Percentiles rank a stretch among this genome's conserved stretches.
Conservation (phyloP, 2,797 vertebrate species). For the Xiphophorus birchmanni region DNA sequence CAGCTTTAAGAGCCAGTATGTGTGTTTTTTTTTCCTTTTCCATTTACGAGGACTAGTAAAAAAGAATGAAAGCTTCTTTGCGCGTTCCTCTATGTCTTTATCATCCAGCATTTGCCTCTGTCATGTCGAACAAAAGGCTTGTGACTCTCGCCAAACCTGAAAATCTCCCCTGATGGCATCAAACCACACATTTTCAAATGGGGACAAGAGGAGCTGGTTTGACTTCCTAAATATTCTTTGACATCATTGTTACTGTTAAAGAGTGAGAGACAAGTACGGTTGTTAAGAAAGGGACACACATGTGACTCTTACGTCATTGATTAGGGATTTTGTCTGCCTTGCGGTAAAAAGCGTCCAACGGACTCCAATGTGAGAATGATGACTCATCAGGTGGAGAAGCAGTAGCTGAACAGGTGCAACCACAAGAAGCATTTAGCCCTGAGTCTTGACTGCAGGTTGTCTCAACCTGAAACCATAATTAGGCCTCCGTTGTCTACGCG, state of each 20-base stretch:
- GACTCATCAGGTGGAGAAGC: background rate
- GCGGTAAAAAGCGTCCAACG: background rate
- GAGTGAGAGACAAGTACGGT: background rate
- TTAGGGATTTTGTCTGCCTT: background rate
- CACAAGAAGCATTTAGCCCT: background rate
- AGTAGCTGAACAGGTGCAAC: background rate
- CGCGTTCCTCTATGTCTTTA: background rate
- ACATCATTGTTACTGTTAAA: background rate
- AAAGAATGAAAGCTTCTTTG: background rate
- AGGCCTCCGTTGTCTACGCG: background rate
- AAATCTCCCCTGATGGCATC: slow-evolving; percentile 14
- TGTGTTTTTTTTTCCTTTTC: background rate
- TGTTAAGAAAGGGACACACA: background rate
- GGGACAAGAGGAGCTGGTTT: slow-evolving; percentile 42
- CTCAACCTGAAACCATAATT: background rate
- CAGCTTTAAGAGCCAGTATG: background rate
- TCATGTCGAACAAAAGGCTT: slow-evolving; percentile 1
- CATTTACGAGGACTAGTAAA: background rate
- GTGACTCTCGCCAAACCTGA: slow-evolving; percentile 1
- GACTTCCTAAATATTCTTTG: background rate
- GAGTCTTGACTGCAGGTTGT: background rate
- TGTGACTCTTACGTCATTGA: background rate
- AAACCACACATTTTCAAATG: background rate
- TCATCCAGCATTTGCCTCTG: slow-evolving; percentile 4
- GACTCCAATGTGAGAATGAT: background rate